A percentile compares a stretch with the other conserved stretches of the same genome.
phyloP scores from a whole-genome alignment of 2,797 vertebrate species.

The Esox masquinongy region DNA sequence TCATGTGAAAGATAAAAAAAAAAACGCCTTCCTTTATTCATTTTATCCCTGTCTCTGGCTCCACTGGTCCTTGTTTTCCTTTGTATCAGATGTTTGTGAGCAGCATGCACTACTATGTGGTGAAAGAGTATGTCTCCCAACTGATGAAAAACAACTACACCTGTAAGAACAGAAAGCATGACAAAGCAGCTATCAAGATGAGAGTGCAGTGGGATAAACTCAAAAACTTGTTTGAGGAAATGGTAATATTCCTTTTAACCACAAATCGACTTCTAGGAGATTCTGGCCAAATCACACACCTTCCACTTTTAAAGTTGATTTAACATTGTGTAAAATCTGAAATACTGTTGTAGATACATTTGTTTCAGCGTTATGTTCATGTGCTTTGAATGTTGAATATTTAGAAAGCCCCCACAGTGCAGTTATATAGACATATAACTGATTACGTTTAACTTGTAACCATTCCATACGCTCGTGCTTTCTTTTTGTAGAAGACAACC shows the following conservation, averaged over 20 bases:
- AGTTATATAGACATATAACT: not conserved
- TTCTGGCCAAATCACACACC: not conserved
- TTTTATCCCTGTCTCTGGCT: slow-evolving; percentile 29
- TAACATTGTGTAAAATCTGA: not conserved
- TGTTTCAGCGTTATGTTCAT: not conserved
- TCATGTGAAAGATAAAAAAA: not conserved
- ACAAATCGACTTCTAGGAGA: not conserved
- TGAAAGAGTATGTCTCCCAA: slow-evolving; percentile 80
- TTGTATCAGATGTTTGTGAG: slow-evolving; percentile 73
- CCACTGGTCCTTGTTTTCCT: slow-evolving; percentile 24
- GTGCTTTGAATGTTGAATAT: not conserved
- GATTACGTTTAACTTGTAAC: not conserved
- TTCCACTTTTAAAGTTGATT: not conserved
- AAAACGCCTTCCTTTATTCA: slow-evolving; percentile 12
- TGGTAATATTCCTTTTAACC: slow-evolving; percentile 68
- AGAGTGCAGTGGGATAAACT: slow-evolving; percentile 73
- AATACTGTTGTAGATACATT: not conserved
- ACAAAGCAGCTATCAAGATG: slow-evolving; percentile 77
- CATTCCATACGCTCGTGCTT: not conserved
- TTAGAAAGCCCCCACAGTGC: not conserved
- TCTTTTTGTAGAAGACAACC: slow-evolving; percentile 71
- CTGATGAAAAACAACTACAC: slow-evolving; percentile 79
- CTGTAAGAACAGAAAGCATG: slow-evolving; percentile 69
- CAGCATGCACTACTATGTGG: slow-evolving; percentile 75
- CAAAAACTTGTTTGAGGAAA: slow-evolving; percentile 61